Percentiles rank a stretch among this genome's conserved stretches.
phyloP scores from a whole-genome alignment of 2,797 vertebrate species.

The Decapterus maruadsi region DNA sequence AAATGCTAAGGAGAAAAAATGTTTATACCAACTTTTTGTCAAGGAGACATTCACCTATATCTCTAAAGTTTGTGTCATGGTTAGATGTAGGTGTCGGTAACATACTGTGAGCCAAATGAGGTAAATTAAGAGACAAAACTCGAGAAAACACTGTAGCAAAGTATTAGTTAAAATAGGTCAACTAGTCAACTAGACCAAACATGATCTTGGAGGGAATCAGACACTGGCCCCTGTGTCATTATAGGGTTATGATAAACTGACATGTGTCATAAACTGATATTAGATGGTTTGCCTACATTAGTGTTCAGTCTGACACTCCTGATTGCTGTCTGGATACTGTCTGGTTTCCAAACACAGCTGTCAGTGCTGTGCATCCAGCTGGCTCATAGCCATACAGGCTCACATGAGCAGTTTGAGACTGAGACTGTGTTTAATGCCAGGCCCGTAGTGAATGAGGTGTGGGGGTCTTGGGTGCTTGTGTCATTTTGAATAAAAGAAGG shows the following conservation, averaged over 20 bases:
- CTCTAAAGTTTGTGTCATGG: not conserved
- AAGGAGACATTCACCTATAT: not conserved
- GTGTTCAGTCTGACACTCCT: slow-evolving; percentile 31
- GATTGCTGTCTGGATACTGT: slow-evolving; percentile 61
- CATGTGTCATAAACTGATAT: not conserved
- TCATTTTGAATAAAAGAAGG: slow-evolving; percentile 68
- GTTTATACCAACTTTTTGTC: too few relatives aligned
- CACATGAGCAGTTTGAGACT: slow-evolving; percentile 77
- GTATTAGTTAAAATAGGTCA: too few relatives aligned
- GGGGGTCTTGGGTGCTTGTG: slow-evolving; percentile 46
- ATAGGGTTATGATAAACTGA: not conserved
- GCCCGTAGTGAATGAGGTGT: slow-evolving; percentile 48
- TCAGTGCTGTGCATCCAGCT: slow-evolving; percentile 43
- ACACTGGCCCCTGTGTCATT: not conserved
- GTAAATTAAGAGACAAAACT: not conserved
- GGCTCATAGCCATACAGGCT: slow-evolving; percentile 49
- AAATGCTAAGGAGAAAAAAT: too few relatives aligned
- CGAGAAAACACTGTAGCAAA: not conserved
- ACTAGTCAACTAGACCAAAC: not conserved
- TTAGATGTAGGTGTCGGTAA: not conserved
- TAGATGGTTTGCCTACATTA: slow-evolving; percentile 4
- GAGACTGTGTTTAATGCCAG: slow-evolving; percentile 70
- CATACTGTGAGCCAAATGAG: not conserved
- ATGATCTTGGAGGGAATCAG: not conserved
- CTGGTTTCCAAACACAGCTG: slow-evolving; percentile 71